Evolutionary conservation across 2,888 invertebrate genomes (phyloP).

Genomic region (Mamestra brassicae): DNA sequence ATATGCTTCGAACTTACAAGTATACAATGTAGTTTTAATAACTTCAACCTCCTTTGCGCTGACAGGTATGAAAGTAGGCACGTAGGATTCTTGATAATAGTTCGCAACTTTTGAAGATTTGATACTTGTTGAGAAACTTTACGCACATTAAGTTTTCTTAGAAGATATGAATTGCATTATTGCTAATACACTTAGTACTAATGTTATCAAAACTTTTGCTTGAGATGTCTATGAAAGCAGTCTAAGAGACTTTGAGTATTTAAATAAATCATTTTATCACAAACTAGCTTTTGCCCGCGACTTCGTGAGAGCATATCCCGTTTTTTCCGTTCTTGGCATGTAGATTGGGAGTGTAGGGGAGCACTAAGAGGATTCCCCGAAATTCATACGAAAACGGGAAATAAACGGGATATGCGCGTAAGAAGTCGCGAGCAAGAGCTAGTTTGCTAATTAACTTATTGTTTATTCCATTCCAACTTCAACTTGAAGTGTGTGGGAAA

Average conservation of each 20-base stretch:
- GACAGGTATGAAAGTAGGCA: constrained; percentile 2
- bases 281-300: no score
- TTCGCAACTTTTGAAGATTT: constrained; percentile 3
- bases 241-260: not conserved
- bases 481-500: not conserved
- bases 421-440: not conserved
- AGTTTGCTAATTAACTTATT: not conserved
- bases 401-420: not conserved
- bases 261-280: not conserved
- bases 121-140: constrained; percentile 5
- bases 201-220: not conserved
- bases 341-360: no score
- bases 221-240: not conserved
- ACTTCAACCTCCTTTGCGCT: not conserved
- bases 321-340: no score
- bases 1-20: constrained; percentile 6
- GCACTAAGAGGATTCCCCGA: no score
- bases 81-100: not conserved
- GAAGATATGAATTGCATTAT: not conserved
- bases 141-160: not conserved
- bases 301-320: no score
- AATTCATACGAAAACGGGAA: no score
- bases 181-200: not conserved
- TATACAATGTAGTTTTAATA: constrained; percentile 48
- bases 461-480: not conserved